A percentile compares a stretch with the other conserved stretches of the same genome.
Evolutionary conservation across 1,140 invertebrate species (phyloP).

Genomic region (Camponotus vicinus): DNA sequence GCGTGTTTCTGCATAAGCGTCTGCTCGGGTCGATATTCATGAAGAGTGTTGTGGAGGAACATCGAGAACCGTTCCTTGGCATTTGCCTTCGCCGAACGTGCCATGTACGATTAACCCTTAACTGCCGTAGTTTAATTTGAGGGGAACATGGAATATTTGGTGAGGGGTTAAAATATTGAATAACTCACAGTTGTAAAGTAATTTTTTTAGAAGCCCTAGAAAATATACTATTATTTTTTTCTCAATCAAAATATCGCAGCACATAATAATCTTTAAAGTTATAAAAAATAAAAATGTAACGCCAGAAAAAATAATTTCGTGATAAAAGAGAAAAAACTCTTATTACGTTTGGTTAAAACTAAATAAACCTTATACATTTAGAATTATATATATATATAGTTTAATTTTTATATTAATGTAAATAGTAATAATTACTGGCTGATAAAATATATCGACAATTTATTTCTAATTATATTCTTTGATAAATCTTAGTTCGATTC

Average conservation of each 20-base stretch:
- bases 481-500: background rate
- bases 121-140: constrained; percentile 38
- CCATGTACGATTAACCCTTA: constrained; percentile 49
- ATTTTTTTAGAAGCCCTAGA: background rate
- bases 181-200: background rate
- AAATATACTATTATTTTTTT: too few species aligned
- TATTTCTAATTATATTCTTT: background rate
- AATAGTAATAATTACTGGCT: background rate
- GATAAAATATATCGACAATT: background rate
- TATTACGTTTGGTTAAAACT: background rate
- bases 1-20: constrained; percentile 58
- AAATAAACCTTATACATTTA: background rate
- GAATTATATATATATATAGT: constrained; percentile 16
- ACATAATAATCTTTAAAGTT: background rate
- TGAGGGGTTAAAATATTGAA: background rate
- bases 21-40: constrained; percentile 33
- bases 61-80: constrained; percentile 30
- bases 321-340: background rate
- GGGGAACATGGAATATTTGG: constrained; percentile 15
- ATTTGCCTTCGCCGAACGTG: constrained; percentile 41
- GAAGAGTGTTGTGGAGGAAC: constrained; percentile 37
- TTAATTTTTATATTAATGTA: background rate
- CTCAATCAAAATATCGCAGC: background rate
- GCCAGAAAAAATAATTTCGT: background rate
- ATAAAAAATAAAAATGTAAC: background rate